Percentiles rank a stretch among this genome's conserved stretches.
phyloP scores from a whole-genome alignment of 2,888 invertebrate species.

The Drosophila demipolita region DNA sequence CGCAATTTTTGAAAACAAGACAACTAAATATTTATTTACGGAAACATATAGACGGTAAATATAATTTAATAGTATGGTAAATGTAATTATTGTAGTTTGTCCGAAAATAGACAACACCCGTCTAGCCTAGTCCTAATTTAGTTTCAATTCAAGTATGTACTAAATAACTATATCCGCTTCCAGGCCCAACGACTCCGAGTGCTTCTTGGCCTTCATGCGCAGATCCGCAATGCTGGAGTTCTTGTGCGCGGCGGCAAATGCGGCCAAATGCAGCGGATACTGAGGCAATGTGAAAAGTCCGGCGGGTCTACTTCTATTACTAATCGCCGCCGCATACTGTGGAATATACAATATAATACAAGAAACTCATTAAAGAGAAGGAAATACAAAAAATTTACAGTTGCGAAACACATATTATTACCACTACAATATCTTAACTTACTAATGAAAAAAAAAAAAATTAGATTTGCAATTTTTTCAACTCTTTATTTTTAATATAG shows the following conservation, averaged over 20 bases:
- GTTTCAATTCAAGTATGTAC: constrained; percentile 40
- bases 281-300: constrained; percentile 88
- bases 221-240: constrained; percentile 97
- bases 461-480: neutral
- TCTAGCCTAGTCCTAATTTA: constrained; percentile 38
- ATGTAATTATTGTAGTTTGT: constrained; percentile 56
- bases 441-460: neutral
- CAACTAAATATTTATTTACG: constrained; percentile 56
- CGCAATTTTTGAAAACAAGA: constrained; percentile 48
- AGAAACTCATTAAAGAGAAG: constrained; percentile 27
- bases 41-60: constrained; percentile 42
- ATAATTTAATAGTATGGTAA: constrained; percentile 46
- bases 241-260: constrained; percentile 92
- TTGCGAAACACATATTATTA: neutral
- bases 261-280: constrained; percentile 91
- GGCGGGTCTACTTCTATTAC: constrained; percentile 86
- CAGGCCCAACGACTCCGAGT: constrained; percentile 93
- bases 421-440: neutral
- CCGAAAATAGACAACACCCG: constrained; percentile 53
- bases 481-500: neutral
- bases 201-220: constrained; percentile 95
- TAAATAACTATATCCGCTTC: constrained; percentile 74
- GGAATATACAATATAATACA: neutral
- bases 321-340: constrained; percentile 88
- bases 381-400: neutral